Percentiles rank a stretch among this genome's conserved stretches.
Conservation (phyloP, 2,888 invertebrate genomes). For the Choreutis nemorana region DNA sequence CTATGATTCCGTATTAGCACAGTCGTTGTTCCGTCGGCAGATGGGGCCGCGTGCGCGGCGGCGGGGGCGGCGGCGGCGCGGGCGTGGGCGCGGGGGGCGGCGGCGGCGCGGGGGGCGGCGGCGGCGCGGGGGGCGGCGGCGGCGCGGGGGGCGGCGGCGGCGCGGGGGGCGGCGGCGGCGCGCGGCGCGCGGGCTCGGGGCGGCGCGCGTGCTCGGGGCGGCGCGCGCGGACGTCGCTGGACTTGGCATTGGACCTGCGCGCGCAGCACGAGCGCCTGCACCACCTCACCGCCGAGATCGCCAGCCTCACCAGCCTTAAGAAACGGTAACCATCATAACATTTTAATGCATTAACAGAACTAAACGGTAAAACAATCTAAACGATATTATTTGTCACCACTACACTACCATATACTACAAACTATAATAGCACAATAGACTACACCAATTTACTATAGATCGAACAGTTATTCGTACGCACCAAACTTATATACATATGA, state of each 20-base stretch:
- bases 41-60: constrained; percentile 32
- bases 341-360: too few species aligned
- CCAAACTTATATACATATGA: too few species aligned
- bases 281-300: constrained; percentile 85
- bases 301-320: constrained; percentile 82
- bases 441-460: too few species aligned
- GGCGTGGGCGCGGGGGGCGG: constrained; percentile 10
- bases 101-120: constrained; percentile 12
- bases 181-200: constrained; percentile 12
- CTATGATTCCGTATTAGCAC: background rate
- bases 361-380: too few species aligned
- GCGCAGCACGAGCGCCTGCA: constrained; percentile 89
- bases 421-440: too few species aligned
- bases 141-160: constrained; percentile 23
- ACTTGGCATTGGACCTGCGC: constrained; percentile 89
- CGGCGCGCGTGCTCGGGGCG: constrained; percentile 35
- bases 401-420: too few species aligned
- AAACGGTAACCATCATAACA: constrained; percentile 51
- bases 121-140: constrained; percentile 9
- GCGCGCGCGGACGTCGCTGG: constrained; percentile 85
- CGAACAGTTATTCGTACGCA: too few species aligned
- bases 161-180: constrained; percentile 12
- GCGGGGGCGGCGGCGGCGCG: constrained; percentile 1
- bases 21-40: constrained; percentile 15
- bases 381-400: too few species aligned